Evolutionary conservation across 2,113 vertebrate species (phyloP), one percentile per base, ranked within the genome.

Genomic region (Cynoglossus semilaevis): DNA sequence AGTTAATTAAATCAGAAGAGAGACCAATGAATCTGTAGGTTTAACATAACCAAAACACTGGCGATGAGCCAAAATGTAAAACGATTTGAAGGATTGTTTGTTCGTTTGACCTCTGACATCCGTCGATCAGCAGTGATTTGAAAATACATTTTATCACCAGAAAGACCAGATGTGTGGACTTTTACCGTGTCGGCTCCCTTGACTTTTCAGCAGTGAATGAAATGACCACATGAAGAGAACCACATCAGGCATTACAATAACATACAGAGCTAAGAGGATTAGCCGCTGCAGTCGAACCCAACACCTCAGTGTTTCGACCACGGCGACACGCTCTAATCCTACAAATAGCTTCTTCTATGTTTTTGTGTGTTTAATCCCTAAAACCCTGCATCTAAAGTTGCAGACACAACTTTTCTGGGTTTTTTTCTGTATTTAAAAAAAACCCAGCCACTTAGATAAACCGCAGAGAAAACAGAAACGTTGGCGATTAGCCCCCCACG

Each of bases 221-320:
- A 35, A 43, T 15, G 4, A 7, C 53, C 34, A 29, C 46, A 36
- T 29, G 35, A 37, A n/a, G 15, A 58, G 42, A 40, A 16, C 18
- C 38, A 51, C 61, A 67, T 44, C 70, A 63, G 47, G 51, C 52
- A 37, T 50, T 49, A 44, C 63, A 19, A 66, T 51, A 54, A 61
- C 47, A 16, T 22, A 29, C 51, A 9, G 53, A 67, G 43, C 66
- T 67, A 67, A 55, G 58, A 60, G 66, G 76, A 82, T 73, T 67
- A 51, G 67, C 54, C 59, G 22, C 22, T 15, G n/a, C 49, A 41
- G 52, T 77, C 62, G 65, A 58, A 58, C 59, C n/a, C 55, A 67
- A 61, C 51, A 36, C 36, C 50, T 63, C 22, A 16, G 35, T 38
- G 43, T 81, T 63, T 67, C 4, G 29, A 58, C 38, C 52, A 41